Percentiles rank a stretch among this genome's conserved stretches.
Conservation (phyloP, 35 echinoderm and acorn worm species). For the Lytechinus pictus region DNA sequence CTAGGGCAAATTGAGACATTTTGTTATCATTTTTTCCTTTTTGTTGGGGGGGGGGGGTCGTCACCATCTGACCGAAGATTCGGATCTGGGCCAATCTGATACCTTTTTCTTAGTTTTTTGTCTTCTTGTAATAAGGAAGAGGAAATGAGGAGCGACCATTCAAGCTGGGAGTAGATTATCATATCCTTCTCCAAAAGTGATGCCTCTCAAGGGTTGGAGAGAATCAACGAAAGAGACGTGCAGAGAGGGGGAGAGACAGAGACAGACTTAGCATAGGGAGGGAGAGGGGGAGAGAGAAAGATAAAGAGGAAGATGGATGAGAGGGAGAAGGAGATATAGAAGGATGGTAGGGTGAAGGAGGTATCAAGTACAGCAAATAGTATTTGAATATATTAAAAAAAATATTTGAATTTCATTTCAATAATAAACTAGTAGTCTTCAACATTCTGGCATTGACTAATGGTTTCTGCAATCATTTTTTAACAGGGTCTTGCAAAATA, state of each 20-base stretch:
- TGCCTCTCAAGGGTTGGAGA: neutral
- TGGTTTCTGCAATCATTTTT: no score
- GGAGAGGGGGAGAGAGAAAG: neutral
- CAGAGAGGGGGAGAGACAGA: neutral
- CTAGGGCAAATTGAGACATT: no score
- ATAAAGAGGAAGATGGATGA: neutral
- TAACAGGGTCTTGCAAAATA: no score
- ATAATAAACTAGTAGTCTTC: no score
- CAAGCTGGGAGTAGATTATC: conserved; percentile 17
- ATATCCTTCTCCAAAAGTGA: conserved; percentile 1
- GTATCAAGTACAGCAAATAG: no score
- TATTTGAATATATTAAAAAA: no score
- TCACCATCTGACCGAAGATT: neutral
- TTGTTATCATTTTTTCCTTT: no score
- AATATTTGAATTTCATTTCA: no score
- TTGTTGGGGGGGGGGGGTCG: no score
- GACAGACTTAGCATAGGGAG: no score
- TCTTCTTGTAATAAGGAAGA: neutral
- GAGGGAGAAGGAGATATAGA: neutral
- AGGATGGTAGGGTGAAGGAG: neutral
- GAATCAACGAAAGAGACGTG: neutral
- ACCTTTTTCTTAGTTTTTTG: neutral
- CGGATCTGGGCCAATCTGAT: neutral
- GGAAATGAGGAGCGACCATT: neutral
- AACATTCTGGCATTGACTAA: no score